Evolutionary conservation across 2,797 vertebrate genomes (phyloP), one percentile per base, ranked within the genome.

Genomic region (Hephaestus fuliginosus): DNA sequence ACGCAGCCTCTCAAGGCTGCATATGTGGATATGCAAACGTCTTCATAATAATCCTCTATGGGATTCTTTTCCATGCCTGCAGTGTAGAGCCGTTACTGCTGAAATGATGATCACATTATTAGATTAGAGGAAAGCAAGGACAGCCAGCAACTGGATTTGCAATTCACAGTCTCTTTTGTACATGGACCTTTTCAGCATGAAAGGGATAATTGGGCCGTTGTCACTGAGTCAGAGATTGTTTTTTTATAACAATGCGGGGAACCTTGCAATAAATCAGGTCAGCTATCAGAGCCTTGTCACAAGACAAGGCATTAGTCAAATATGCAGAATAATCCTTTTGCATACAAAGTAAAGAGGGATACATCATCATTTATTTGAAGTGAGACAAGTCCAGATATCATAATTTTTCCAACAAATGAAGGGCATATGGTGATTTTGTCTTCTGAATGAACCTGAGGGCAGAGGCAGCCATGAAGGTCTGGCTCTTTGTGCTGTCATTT

Each of bases 31-130:
- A 91, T 88, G 85, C 89, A 90, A 92, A 90, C 85, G 77, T 80
- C 78, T 76, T 76, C 55, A 88, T 73, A 52, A 71, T 69, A 86
- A 91, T 86, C 88, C 88, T 91, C 90, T 49, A 66, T 65, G 90
- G 92, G 86, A 91, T 88, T 88, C 33, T 49, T 71, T 67, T 71
- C 75, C 62, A 74, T 85, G 82, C 76, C 80, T 39, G 71, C 65
- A 77, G 68, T 89, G 78, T 60, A 55, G 88, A 86, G 85, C 70
- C 73, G 76, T 81, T 76, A 22, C 75, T 44, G 68, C 80, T 86
- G 81, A 90, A 85, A 93, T 92, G 93, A 94, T 94, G 92, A 94
- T 94, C 90, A 92, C 92, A 88, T 93, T 91, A 94, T 94, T 93
- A 93, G 91, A 91, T 92, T 84, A 89, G 43, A 85, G 82, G 70